Conservation (phyloP, 2,888 invertebrate species). For the Cantharis lateralis region DNA sequence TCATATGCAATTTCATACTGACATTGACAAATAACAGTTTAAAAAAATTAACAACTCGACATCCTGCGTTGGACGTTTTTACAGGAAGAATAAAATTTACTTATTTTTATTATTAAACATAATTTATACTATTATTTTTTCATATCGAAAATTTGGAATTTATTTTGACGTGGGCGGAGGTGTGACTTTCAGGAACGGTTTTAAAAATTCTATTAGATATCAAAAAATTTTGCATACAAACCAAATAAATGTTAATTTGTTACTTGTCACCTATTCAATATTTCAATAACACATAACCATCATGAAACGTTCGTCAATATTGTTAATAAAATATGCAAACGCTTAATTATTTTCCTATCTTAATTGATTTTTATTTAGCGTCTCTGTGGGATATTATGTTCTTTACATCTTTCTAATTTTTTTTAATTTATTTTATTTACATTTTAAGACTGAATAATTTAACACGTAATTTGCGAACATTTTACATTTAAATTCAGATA, state of each 20-base stretch:
- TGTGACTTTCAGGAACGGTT: background rate
- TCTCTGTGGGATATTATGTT: background rate
- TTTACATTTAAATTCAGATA: background rate
- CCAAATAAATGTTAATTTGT: background rate
- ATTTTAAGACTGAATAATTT: background rate
- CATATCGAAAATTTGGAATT: background rate
- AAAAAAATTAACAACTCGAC: background rate
- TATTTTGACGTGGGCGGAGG: background rate
- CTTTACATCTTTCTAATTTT: too few species aligned
- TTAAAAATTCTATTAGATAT: background rate
- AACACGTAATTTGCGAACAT: background rate
- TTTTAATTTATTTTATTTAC: too few species aligned
- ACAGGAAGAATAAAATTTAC: background rate
- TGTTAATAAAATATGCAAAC: background rate
- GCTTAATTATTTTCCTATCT: background rate
- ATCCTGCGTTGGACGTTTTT: background rate
- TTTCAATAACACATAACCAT: background rate
- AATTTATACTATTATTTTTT: background rate
- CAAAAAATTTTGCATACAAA: background rate
- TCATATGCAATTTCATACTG: background rate
- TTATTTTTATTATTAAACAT: background rate
- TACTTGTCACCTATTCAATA: background rate
- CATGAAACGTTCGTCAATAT: background rate
- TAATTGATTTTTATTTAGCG: background rate
- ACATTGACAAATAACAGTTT: background rate